Percentiles rank a stretch among this genome's conserved stretches.
Evolutionary conservation across 2,888 invertebrate genomes (phyloP).

Genomic region (Drosophila kanekoi): DNA sequence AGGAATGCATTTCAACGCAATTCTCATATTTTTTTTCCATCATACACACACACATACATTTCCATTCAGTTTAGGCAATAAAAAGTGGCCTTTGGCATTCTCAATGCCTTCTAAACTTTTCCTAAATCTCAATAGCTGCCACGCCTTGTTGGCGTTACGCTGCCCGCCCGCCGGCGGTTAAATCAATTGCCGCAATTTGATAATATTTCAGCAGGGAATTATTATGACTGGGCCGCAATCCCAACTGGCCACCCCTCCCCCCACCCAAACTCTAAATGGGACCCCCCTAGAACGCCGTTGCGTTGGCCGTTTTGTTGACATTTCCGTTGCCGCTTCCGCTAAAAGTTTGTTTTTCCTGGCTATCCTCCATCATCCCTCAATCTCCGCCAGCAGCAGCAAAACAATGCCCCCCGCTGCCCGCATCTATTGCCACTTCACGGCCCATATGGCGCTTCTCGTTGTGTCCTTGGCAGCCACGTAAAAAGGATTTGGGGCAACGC

Average conservation of each 20-base stretch:
- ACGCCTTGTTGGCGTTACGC: conserved; percentile 33
- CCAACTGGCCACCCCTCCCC: conserved; percentile 17
- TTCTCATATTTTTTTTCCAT: too few relatives aligned
- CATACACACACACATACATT: too few relatives aligned
- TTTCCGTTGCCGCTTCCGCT: conserved; percentile 71
- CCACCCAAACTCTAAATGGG: not conserved
- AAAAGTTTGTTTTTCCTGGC: conserved; percentile 63
- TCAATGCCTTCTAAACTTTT: conserved; percentile 7
- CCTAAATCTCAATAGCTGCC: conserved; percentile 1
- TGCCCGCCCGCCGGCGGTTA: conserved; percentile 64
- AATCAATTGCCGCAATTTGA: conserved; percentile 82
- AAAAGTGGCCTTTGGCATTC: too few relatives aligned
- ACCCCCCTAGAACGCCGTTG: conserved; percentile 5
- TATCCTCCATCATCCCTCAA: conserved; percentile 31
- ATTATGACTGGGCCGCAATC: conserved; percentile 63
- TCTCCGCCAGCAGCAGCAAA: conserved; percentile 15
- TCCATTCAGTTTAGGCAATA: too few relatives aligned
- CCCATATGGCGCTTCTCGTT: conserved; percentile 52
- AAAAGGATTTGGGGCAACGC: conserved; percentile 77
- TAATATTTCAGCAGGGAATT: conserved; percentile 83
- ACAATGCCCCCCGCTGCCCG: not conserved
- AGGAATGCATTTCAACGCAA: too few relatives aligned
- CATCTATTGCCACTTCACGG: conserved; percentile 38
- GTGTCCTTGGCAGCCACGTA: conserved; percentile 73
- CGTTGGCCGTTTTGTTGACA: conserved; percentile 73